Base-by-base conservation (phyloP, 2,888 invertebrate species). In the Acanthococcus lagerstroemiae region DNA sequence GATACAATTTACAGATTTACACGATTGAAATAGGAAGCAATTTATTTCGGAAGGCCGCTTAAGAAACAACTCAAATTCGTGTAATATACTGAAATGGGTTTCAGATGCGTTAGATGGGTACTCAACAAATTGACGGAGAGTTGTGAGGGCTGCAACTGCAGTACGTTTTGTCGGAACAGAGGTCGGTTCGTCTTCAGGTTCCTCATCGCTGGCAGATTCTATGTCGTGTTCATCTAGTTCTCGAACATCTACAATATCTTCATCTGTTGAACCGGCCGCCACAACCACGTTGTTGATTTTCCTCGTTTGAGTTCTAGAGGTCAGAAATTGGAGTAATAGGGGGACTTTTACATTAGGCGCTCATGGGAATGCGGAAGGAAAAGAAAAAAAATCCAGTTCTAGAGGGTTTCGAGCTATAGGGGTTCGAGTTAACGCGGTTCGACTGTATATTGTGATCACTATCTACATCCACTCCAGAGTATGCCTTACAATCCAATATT, bases 281-380 rank as follows among this genome's bases (percentile, higher is more conserved):
- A 48, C n/a, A 48, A 6, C 17, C 17, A 48, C 5, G 17, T 48
- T n/a, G 19, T 48, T 9, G 48, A n/a, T 48, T 48, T 48, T 17
- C n/a, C n/a, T 17, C 48, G 21, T 55, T 55, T n/a, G 55, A 55
- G 19, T 27, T 55, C 15, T 55, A 37, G 9, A 57, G 30, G 27
- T 30, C 27, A 30, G 3, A 6, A 4, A 30, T 30, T 27, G 7
- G 26, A 55, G 4, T 24, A 21, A n/a, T 4, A 24, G n/a, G 26
- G 9, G 9, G 21, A 9, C 6, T 24, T 55, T 30, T 27, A 54
- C 12, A 52, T 21, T 19, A 22, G 19, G 7, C 6, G 4, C 52
- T 52, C 22, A 52, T 52, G 52, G 52, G 52, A 52, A 22, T 52
- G 52, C 26, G 30, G 12, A 55, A 27, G 55, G 55, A 55, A 55